A percentile compares a stretch with the other conserved stretches of the same genome.
These are phyloP conservation scores for Drosophila subpulchrella DNA, from an alignment of 1,140 invertebrate genomes.

Conservation along the genomic window DNA sequence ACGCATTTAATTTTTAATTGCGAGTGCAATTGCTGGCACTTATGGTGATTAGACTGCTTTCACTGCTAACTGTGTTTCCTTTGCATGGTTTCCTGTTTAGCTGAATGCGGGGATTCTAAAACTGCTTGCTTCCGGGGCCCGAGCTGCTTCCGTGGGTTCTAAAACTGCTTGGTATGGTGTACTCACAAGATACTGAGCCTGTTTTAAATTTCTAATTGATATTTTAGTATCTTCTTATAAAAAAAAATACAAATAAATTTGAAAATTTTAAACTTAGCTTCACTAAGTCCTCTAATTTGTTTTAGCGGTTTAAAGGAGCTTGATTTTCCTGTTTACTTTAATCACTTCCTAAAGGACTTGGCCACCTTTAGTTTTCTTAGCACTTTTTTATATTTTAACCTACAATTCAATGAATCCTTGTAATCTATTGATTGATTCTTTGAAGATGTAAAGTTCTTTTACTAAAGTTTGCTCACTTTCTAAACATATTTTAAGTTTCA, in stretches of 20 bases:
- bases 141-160: not conserved
- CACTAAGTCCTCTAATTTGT: no score
- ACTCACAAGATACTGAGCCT: not conserved
- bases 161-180: not conserved
- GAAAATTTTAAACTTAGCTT: no score
- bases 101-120: slow-evolving; percentile 12
- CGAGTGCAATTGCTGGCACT: slow-evolving; percentile 40
- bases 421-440: no score
- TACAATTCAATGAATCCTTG: no score
- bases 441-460: no score
- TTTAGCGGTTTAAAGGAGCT: no score
- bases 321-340: not conserved
- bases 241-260: no score
- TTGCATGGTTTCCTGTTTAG: slow-evolving; percentile 26
- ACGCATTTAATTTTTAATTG: slow-evolving; percentile 75
- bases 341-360: no score
- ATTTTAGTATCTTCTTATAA: no score
- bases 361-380: not conserved
- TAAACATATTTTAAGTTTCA: not conserved
- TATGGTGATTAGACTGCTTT: slow-evolving; percentile 26
- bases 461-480: no score
- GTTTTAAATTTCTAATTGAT: not conserved
- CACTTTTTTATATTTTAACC: no score
- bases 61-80: slow-evolving; percentile 32
- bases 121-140: not conserved